Evolutionary conservation across 2,888 invertebrate genomes (phyloP), one percentile per base, ranked within the genome.

Genomic region (Acrobasis suavella): DNA sequence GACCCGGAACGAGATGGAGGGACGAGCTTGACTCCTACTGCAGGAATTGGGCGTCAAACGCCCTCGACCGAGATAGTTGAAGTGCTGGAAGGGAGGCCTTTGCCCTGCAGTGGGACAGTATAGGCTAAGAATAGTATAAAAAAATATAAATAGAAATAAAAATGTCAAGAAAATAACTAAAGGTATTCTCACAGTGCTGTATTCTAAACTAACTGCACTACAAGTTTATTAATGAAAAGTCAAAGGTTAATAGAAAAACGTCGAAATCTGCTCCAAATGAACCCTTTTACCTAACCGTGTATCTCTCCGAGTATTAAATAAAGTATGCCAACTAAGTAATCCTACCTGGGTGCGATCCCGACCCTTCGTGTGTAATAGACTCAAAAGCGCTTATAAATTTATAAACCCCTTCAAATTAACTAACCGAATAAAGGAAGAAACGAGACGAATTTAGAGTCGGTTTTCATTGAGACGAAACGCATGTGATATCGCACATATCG

Each of bases 361-460:
- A 39, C 60, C 60, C 60, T 51, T 17, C 42, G 46, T 22, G 42
- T 50, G 62, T 62, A 62, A 62, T 49, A 49, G 55, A 50, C 62
- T 56, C 55, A 12, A 54, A 62, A 16, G 50, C 55, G 55, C 55
- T 62, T 62, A 62, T 55, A 55, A 62, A 81, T 81, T 78, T 72
- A 78, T 75, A 76, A 64, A 78, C 77, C 75, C 76, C 76, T 76
- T 77, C 76, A 78, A 81, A 78, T 79, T 78, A 73, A 74, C 77
- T 72, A 70, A 69, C 63, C 71, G 70, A 73, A 77, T 81, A 75
- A 75, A 73, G 74, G 71, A 68, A 69, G 71, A 70, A 73, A 77
- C 78, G 76, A 73, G 72, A 68, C 65, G 55, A 79, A 75, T 80
- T 75, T 75, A 78, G 74, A 72, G 69, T 76, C 76, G n/a, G n/a